phyloP scores from a whole-genome alignment of 2,113 vertebrate genomes.

The Acanthisitta chloris region DNA sequence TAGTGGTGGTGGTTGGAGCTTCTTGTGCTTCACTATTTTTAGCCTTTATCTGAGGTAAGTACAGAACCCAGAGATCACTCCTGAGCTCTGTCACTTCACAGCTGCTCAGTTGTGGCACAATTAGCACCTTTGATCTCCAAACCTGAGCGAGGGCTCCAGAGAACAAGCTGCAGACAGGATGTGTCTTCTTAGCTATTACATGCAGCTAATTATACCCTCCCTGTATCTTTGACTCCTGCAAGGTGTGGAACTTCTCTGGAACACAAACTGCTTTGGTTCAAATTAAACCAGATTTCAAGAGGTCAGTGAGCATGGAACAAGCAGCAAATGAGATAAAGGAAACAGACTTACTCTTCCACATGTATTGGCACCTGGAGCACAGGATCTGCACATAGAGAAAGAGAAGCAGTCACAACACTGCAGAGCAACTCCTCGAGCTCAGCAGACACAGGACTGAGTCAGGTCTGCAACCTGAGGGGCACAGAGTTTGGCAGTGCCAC shows the following conservation, averaged over 20 bases:
- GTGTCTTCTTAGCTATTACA: not conserved
- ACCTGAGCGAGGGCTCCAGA: not conserved
- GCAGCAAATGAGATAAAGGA: not conserved
- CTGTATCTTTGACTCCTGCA: not conserved
- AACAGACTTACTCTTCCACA: constrained; percentile 90
- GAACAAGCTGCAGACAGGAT: not conserved
- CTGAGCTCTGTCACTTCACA: not conserved
- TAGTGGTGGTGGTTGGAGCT: not conserved
- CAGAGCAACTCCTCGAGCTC: not conserved
- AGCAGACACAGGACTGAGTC: not conserved
- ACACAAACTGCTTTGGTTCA: not conserved
- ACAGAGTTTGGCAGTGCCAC: not conserved
- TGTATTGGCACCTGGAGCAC: constrained; percentile 97
- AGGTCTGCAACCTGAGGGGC: not conserved
- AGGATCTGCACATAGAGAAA: constrained; percentile 84
- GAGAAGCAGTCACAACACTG: not conserved
- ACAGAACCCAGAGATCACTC: not conserved
- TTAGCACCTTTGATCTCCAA: not conserved
- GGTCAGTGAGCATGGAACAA: not conserved
- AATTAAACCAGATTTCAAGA: not conserved
- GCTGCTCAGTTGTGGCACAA: not conserved
- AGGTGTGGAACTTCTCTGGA: not conserved
- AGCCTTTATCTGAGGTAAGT: not conserved
- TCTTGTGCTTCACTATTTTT: not conserved
- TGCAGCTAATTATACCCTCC: not conserved